A percentile compares a stretch with the other conserved stretches of the same genome.
Evolutionary conservation across 1,140 invertebrate species (phyloP).

Genomic region (Lepidurus couesii): DNA sequence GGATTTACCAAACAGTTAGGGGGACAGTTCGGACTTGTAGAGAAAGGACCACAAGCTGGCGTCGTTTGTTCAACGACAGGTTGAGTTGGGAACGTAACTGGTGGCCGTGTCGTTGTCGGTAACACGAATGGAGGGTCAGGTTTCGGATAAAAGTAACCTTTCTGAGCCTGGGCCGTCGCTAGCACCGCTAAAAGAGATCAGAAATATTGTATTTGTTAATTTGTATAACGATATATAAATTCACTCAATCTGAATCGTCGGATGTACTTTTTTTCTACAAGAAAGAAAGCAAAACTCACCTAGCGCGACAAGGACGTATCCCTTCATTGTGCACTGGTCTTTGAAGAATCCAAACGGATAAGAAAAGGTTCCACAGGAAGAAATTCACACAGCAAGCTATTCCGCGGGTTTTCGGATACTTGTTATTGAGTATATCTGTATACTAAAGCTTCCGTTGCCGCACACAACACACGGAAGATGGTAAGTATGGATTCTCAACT

Average conservation of each 20-base stretch:
- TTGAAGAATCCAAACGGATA: neutral
- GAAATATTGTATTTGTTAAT: neutral
- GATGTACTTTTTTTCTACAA: neutral
- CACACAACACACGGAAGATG: slow-evolving; percentile 10
- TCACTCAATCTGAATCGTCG: neutral
- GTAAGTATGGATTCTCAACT: slow-evolving; percentile 6
- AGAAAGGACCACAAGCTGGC: slow-evolving; percentile 11
- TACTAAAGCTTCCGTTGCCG: neutral
- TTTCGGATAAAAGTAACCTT: slow-evolving; percentile 29
- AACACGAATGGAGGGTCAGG: slow-evolving; percentile 30
- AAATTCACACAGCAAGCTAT: neutral
- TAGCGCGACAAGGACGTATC: slow-evolving; percentile 7
- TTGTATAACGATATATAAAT: no score
- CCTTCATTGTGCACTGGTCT: slow-evolving; percentile 10
- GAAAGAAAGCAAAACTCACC: neutral
- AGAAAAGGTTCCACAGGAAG: neutral
- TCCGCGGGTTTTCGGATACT: neutral
- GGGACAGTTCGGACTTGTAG: neutral
- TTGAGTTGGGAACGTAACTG: neutral
- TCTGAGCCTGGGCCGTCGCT: neutral
- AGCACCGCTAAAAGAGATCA: neutral
- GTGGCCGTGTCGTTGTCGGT: neutral
- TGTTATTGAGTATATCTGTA: neutral
- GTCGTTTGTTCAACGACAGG: neutral
- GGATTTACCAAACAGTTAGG: neutral